These are phyloP conservation scores for Nomada ruficornis DNA, from an alignment of 2,888 invertebrate species.

Conservation along the genomic window DNA sequence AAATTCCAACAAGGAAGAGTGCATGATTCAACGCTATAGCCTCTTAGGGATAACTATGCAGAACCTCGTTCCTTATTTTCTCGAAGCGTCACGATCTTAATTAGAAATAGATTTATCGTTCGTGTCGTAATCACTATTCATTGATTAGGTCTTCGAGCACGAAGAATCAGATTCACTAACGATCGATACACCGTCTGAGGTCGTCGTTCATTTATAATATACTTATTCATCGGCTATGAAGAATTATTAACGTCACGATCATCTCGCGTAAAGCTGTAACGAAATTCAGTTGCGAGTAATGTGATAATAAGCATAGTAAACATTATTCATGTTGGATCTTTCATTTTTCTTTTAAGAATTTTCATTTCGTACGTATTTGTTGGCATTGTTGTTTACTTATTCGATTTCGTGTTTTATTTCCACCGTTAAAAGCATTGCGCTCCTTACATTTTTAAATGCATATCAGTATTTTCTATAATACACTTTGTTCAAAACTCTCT, in stretches of 20 bases:
- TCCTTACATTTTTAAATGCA: not conserved
- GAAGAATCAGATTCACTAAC: constrained; percentile 8
- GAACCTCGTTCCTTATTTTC: constrained; percentile 1
- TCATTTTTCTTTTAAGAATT: not conserved
- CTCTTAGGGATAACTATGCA: not conserved
- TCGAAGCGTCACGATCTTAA: constrained; percentile 14
- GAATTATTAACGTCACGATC: not conserved
- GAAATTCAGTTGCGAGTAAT: not conserved
- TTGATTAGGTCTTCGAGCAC: constrained; percentile 14
- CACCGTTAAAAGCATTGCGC: not conserved
- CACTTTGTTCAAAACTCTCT: not conserved
- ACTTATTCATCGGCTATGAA: not conserved
- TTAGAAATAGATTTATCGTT: constrained; percentile 37
- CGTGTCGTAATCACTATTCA: constrained; percentile 9
- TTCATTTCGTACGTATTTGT: not conserved
- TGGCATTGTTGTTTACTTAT: not conserved
- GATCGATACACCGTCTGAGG: constrained; percentile 1
- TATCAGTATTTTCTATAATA: not conserved
- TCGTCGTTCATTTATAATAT: constrained; percentile 14
- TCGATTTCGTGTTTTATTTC: not conserved
- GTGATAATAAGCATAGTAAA: not conserved
- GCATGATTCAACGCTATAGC: not conserved
- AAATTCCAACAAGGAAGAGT: not conserved
- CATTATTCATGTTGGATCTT: not conserved
- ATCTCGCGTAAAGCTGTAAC: not conserved